Evolutionary conservation across 2,797 vertebrate species (phyloP).

Genomic region (Echeneis naucrates): DNA sequence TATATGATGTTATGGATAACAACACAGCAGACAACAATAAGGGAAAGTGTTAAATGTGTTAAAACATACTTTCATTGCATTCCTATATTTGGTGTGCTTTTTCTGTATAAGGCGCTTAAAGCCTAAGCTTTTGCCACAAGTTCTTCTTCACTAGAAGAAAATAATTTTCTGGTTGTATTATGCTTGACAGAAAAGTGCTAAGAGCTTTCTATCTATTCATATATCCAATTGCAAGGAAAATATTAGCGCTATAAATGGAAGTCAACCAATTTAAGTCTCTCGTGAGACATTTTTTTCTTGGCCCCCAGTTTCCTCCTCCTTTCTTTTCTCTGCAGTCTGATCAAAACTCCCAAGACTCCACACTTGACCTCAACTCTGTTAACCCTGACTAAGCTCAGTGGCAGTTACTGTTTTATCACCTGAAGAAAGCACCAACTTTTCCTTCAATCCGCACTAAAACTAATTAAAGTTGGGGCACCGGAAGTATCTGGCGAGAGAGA

Average conservation of each 20-base stretch:
- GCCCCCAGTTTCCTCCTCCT: conserved; percentile 17
- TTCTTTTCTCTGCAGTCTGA: conserved; percentile 51
- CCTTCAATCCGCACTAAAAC: conserved; percentile 71
- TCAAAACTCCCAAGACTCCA: conserved; percentile 52
- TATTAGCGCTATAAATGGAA: conserved; percentile 18
- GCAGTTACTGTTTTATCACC: conserved; percentile 78
- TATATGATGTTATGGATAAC: too few species aligned
- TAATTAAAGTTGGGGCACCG: conserved; percentile 79
- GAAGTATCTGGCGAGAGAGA: conserved; percentile 53
- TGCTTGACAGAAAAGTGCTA: not conserved
- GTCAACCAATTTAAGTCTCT: conserved; percentile 19
- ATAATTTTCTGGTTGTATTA: not conserved
- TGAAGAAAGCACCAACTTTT: conserved; percentile 74
- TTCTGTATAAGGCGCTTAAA: not conserved
- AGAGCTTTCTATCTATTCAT: not conserved
- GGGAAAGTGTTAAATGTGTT: too few species aligned
- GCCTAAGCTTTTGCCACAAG: not conserved
- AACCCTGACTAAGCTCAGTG: conserved; percentile 73
- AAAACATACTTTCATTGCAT: conserved; percentile 10
- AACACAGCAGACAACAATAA: too few species aligned
- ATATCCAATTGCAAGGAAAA: not conserved
- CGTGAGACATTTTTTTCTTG: conserved; percentile 6
- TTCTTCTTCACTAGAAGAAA: not conserved
- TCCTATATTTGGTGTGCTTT: not conserved
- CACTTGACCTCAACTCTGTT: conserved; percentile 73